Evolutionary conservation across 2,888 invertebrate species (phyloP).

Genomic region (Eilema depressum): DNA sequence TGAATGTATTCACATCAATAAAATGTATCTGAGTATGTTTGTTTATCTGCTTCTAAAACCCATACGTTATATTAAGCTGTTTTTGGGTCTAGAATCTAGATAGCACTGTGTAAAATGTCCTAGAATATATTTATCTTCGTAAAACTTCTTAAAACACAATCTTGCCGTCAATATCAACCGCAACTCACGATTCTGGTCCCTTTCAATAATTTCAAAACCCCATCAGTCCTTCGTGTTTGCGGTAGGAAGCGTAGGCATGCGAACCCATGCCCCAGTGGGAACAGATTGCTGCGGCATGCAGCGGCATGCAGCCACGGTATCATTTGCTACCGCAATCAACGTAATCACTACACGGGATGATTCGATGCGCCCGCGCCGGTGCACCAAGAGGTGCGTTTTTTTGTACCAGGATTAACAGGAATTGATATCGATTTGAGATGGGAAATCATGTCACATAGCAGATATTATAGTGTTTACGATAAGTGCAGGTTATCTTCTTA

Average conservation of each 20-base stretch:
- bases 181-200: neutral
- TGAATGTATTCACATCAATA: too few species aligned
- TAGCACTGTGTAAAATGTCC: too few species aligned
- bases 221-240: constrained; percentile 26
- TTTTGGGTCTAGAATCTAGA: too few species aligned
- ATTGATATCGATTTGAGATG: constrained; percentile 23
- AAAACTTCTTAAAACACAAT: neutral
- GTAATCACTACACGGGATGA: constrained; percentile 50
- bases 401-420: constrained; percentile 20
- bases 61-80: too few species aligned
- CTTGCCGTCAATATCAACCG: constrained; percentile 1
- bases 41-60: neutral
- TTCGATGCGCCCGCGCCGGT: constrained; percentile 18
- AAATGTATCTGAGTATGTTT: too few species aligned
- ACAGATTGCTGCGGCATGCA: constrained; percentile 39
- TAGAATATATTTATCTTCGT: too few species aligned
- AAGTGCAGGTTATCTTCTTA: neutral
- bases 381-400: constrained; percentile 8
- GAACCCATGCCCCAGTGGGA: constrained; percentile 25
- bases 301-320: constrained; percentile 35
- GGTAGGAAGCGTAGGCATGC: constrained; percentile 30
- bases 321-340: constrained; percentile 54
- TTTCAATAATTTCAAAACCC: constrained; percentile 19
- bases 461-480: constrained; percentile 7
- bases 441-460: constrained; percentile 18